Conservation (phyloP, 2,113 vertebrate genomes). For the Neotragus pygmaeus region DNA sequence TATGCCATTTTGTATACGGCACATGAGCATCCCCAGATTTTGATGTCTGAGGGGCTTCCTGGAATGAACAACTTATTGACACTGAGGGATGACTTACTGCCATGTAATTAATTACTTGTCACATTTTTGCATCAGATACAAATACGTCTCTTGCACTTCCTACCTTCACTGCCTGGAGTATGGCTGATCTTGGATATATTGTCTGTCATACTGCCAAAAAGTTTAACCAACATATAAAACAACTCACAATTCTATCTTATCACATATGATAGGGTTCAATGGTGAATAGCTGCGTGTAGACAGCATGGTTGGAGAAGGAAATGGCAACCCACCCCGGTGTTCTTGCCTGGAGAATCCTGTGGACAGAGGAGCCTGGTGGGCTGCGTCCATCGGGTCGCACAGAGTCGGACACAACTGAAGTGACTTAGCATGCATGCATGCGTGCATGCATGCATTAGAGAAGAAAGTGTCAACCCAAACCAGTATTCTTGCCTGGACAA, state of each 20-base stretch:
- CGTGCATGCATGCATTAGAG: not conserved
- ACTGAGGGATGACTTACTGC: not conserved
- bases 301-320: not conserved
- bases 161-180: not conserved
- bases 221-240: not conserved
- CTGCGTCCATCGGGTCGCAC: not conserved
- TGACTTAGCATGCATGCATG: not conserved
- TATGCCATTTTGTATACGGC: rapidly evolving
- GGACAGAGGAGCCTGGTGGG: not conserved
- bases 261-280: not conserved
- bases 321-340: not conserved
- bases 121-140: not conserved
- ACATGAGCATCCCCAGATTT: not conserved
- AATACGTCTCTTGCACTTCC: not conserved
- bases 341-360: not conserved
- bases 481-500: not conserved
- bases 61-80: not conserved
- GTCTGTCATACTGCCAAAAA: not conserved
- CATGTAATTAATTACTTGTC: not conserved
- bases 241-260: not conserved
- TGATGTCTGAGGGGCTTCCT: not conserved
- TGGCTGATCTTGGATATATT: not conserved
- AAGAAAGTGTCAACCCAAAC: not conserved
- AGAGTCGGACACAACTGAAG: not conserved
- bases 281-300: not conserved